Conservation (phyloP, 2,888 invertebrate genomes). For the Caenorhabditis doughertyi region DNA sequence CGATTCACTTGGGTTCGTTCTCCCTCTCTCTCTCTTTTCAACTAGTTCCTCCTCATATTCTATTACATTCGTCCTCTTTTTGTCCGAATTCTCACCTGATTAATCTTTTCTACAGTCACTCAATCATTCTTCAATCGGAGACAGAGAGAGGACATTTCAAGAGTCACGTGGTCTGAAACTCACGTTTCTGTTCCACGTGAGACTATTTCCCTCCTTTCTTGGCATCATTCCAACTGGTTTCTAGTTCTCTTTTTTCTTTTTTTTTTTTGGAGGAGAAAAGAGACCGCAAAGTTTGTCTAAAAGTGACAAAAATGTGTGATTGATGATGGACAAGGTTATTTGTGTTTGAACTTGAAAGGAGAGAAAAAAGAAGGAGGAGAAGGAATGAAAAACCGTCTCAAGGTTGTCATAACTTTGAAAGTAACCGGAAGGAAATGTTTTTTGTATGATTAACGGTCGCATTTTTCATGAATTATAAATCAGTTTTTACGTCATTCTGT, state of each 20-base stretch:
- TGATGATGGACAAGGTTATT: slow-evolving; percentile 20
- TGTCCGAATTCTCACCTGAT: slow-evolving; percentile 36
- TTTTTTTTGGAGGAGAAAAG: not conserved
- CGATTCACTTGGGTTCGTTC: slow-evolving; percentile 12
- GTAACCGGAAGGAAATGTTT: not conserved
- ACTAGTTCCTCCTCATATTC: slow-evolving; percentile 11
- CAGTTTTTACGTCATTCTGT: no score
- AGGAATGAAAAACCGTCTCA: not conserved
- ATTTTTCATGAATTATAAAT: no score
- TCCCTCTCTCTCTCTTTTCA: slow-evolving; percentile 5
- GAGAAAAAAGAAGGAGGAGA: not conserved
- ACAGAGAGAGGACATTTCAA: slow-evolving; percentile 17
- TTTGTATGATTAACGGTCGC: no score
- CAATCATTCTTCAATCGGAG: not conserved
- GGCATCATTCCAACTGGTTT: slow-evolving; percentile 50
- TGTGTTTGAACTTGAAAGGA: slow-evolving; percentile 10
- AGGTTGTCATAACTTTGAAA: not conserved
- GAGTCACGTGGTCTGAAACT: slow-evolving; percentile 53
- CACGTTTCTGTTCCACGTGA: slow-evolving; percentile 31
- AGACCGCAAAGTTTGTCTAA: slow-evolving; percentile 51
- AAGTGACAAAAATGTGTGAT: slow-evolving; percentile 27
- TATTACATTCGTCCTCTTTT: slow-evolving; percentile 4
- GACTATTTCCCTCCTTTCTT: slow-evolving; percentile 43
- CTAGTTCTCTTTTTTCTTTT: not conserved
- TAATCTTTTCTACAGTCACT: not conserved